A percentile compares a stretch with the other conserved stretches of the same genome.
These are phyloP conservation scores for Borostomias antarcticus DNA, from an alignment of 2,797 vertebrate species.

Conservation along the genomic window DNA sequence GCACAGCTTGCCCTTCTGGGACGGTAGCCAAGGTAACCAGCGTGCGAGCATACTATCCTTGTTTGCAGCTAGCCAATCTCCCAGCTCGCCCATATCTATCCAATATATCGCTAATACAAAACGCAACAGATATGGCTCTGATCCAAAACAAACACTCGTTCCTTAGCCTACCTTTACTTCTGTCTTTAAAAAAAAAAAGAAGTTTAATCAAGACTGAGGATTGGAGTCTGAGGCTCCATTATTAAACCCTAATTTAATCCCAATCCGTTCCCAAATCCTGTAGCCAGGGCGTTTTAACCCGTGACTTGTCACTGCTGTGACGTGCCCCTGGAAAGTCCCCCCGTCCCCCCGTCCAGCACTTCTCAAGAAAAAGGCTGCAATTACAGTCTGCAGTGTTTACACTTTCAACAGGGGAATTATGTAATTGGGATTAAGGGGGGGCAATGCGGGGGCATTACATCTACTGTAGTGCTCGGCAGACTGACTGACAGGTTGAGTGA, in stretches of 20 bases:
- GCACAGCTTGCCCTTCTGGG: neutral
- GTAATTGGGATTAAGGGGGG: conserved; percentile 15
- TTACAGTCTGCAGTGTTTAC: conserved; percentile 20
- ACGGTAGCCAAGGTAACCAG: too few species aligned
- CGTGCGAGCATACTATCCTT: too few species aligned
- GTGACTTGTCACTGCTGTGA: conserved; percentile 14
- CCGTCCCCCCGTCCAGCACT: neutral
- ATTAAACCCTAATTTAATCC: neutral
- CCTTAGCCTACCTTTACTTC: neutral
- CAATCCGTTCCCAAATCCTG: conserved; percentile 23
- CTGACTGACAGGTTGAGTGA: neutral
- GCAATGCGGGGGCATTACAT: conserved; percentile 6
- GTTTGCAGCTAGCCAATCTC: neutral
- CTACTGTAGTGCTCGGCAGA: neutral
- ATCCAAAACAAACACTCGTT: neutral
- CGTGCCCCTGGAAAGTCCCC: neutral
- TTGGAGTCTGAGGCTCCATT: neutral
- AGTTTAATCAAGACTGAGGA: too few species aligned
- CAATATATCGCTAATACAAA: neutral
- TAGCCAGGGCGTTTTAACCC: conserved; percentile 21
- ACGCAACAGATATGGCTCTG: neutral
- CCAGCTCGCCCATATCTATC: too few species aligned
- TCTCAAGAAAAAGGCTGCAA: neutral
- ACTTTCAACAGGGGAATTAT: conserved; percentile 25
- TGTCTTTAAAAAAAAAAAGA: too few species aligned